Percentiles rank a stretch among this genome's conserved stretches.
Conservation (phyloP, 2,797 vertebrate species). For the Acrossocheilus fasciatus region DNA sequence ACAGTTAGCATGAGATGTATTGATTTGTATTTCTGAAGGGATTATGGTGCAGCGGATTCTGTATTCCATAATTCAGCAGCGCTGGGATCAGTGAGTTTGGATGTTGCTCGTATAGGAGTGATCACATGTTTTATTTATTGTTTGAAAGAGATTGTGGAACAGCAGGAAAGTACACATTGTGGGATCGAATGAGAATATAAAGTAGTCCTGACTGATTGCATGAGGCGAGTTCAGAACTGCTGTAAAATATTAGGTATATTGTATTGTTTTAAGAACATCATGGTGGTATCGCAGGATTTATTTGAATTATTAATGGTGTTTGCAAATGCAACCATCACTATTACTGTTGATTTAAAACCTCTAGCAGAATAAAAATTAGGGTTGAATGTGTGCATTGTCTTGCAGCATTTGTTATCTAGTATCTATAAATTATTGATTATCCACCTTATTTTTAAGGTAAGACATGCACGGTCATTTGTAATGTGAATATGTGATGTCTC, state of each 20-base stretch:
- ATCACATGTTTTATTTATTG: constrained; percentile 34
- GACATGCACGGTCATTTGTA: background rate
- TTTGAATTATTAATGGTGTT: background rate
- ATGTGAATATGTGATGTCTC: background rate
- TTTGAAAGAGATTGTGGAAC: constrained; percentile 19
- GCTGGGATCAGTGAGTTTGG: constrained; percentile 44
- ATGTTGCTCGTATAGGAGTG: constrained; percentile 57
- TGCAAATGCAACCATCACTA: background rate
- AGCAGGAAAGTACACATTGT: constrained; percentile 25
- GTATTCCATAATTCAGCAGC: constrained; percentile 39
- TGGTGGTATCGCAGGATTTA: background rate
- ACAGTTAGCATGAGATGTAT: background rate
- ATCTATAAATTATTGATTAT: background rate
- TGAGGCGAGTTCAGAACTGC: background rate
- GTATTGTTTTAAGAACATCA: background rate
- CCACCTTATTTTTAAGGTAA: background rate
- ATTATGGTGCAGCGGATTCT: constrained; percentile 19
- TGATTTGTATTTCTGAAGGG: constrained; percentile 10
- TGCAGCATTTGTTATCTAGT: no score
- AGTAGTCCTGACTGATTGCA: background rate
- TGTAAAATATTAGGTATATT: background rate
- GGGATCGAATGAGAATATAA: constrained; percentile 8
- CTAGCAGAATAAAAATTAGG: background rate
- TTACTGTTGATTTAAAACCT: background rate
- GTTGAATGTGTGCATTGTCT: background rate